phyloP scores from a whole-genome alignment of 2,113 vertebrate species.

The Oreamnos americanus region DNA sequence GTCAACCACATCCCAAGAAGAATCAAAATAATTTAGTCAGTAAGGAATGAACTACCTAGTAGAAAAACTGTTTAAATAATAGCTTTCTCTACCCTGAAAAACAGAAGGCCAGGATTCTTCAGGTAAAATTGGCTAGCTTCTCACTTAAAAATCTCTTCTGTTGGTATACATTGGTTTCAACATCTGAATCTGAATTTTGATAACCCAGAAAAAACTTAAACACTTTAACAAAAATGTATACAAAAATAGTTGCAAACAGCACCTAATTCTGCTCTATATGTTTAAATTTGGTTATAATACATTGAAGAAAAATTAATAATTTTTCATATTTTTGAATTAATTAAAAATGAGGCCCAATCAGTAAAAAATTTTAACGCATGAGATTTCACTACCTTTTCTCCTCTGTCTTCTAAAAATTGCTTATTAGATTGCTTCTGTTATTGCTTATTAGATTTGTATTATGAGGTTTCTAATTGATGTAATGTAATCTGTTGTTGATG shows the following conservation, averaged over 20 bases:
- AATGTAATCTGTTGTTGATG: not conserved
- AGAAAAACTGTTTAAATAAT: not conserved
- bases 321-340: not conserved
- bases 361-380: not conserved
- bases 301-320: not conserved
- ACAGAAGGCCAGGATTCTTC: not conserved
- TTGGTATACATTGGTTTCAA: not conserved
- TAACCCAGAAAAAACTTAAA: not conserved
- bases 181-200: not conserved
- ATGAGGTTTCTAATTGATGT: not conserved
- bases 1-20: not conserved
- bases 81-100: not conserved
- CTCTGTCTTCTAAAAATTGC: not conserved
- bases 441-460: not conserved
- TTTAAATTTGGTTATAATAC: not conserved
- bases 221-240: not conserved
- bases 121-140: not conserved
- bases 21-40: not conserved
- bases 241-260: not conserved
- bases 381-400: fast-evolving
- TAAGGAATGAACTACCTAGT: not conserved
- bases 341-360: not conserved
- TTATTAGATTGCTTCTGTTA: not conserved
- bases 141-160: not conserved
- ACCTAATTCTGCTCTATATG: not conserved